Percentiles rank a stretch among this genome's conserved stretches.
Evolutionary conservation across 1,140 invertebrate genomes (phyloP).

Genomic region (Sarcophaga peregrina): DNA sequence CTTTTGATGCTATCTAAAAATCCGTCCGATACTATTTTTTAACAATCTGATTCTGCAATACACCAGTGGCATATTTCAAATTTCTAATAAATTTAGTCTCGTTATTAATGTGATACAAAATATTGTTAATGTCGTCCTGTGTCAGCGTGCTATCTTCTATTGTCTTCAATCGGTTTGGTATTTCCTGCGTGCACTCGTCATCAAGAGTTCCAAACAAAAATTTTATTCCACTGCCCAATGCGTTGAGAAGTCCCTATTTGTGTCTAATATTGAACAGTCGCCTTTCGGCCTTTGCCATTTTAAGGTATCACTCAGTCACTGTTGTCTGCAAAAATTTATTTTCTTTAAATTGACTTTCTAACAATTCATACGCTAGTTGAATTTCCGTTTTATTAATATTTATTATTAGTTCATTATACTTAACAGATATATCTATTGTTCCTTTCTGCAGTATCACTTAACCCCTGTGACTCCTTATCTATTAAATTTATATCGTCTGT

Average conservation of each 20-base stretch:
- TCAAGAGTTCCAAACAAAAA: slow-evolving; percentile 6
- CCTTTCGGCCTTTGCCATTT: too few species aligned
- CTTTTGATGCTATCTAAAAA: too few species aligned
- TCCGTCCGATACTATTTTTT: too few species aligned
- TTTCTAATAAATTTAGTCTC: too few species aligned
- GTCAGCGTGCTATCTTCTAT: not conserved
- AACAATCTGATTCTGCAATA: not conserved
- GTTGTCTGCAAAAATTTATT: too few species aligned
- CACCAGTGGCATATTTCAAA: not conserved
- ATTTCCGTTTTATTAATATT: too few species aligned
- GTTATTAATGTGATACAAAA: too few species aligned
- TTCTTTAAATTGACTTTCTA: too few species aligned
- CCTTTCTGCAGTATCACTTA: not conserved
- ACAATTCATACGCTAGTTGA: too few species aligned
- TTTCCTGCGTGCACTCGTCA: not conserved
- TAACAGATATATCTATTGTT: not conserved
- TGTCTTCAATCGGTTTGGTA: not conserved
- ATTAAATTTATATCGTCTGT: not conserved
- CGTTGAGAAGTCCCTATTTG: not conserved
- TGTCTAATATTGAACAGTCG: not conserved
- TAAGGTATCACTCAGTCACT: too few species aligned
- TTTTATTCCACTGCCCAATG: not conserved
- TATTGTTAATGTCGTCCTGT: too few species aligned
- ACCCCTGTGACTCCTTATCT: not conserved
- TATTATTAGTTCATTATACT: not conserved